These are phyloP conservation scores for Xerus rutilus DNA, from an alignment of 2,797 vertebrate species.

Conservation along the genomic window DNA sequence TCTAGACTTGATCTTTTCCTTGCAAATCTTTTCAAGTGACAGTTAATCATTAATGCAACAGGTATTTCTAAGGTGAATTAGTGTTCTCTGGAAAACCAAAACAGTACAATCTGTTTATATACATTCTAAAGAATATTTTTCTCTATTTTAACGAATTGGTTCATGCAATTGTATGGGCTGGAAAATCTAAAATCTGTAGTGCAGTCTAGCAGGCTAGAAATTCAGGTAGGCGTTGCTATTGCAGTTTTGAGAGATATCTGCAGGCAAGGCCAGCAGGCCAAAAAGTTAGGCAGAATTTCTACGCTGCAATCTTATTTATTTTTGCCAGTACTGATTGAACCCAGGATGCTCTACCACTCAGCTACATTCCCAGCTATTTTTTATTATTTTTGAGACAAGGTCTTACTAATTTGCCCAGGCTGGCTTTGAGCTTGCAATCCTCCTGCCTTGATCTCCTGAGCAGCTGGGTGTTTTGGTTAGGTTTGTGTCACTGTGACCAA, in stretches of 20 bases:
- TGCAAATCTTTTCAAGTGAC: slow-evolving; percentile 21
- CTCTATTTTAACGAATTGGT: background rate
- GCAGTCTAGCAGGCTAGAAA: background rate
- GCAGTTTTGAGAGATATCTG: background rate
- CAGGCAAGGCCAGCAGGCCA: background rate
- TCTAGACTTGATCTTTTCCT: slow-evolving; percentile 50
- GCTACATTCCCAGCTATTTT: no score
- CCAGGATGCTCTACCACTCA: no score
- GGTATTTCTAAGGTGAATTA: background rate
- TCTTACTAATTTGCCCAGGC: no score
- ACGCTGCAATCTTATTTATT: no score
- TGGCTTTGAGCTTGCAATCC: no score
- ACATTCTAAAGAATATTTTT: background rate
- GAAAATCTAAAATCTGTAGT: background rate
- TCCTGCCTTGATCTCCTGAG: no score
- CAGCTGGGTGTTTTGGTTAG: no score
- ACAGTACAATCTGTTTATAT: background rate
- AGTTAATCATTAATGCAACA: slow-evolving; percentile 21
- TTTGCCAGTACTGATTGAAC: no score
- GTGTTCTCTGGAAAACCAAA: slow-evolving; percentile 35
- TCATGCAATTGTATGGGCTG: background rate
- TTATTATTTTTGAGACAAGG: no score
- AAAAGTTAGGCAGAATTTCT: background rate
- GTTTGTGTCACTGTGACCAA: no score
- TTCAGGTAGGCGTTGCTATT: background rate